phyloP scores from a whole-genome alignment of 2,888 invertebrate genomes.

The Meteorus colon region DNA sequence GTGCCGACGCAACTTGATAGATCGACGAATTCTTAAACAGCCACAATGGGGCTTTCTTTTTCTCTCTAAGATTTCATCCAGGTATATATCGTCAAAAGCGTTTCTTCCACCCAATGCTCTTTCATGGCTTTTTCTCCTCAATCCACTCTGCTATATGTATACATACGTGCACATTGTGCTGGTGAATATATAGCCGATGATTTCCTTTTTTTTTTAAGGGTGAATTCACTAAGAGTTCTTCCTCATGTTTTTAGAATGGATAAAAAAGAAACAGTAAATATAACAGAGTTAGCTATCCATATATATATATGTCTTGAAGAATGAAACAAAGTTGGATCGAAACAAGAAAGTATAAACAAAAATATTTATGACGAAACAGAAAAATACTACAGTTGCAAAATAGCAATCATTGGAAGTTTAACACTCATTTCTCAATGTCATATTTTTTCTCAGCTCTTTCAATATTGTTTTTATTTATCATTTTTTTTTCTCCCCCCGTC shows the following conservation, averaged over 20 bases:
- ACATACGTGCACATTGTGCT: slow-evolving; percentile 2
- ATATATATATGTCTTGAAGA: neutral
- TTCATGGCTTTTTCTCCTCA: neutral
- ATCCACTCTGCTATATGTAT: neutral
- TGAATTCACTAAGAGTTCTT: neutral
- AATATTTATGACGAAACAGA: neutral
- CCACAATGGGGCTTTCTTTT: neutral
- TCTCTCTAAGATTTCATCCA: neutral
- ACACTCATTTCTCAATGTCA: neutral
- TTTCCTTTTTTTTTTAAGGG: neutral
- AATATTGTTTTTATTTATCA: slow-evolving; percentile 27
- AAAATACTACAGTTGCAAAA: neutral
- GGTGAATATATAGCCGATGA: neutral
- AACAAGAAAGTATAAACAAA: neutral
- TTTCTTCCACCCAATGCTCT: neutral
- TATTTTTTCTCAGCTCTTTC: slow-evolving; percentile 33
- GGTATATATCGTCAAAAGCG: neutral
- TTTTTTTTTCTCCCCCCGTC: neutral
- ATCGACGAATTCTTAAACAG: slow-evolving; percentile 42
- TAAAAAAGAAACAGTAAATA: neutral
- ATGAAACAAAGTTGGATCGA: neutral
- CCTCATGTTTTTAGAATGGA: slow-evolving; percentile 12
- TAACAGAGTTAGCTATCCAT: neutral
- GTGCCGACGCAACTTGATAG: slow-evolving; percentile 47
- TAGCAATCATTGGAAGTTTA: neutral